Conservation (phyloP, 2,113 vertebrate genomes). For the Heloderma charlesbogerti region DNA sequence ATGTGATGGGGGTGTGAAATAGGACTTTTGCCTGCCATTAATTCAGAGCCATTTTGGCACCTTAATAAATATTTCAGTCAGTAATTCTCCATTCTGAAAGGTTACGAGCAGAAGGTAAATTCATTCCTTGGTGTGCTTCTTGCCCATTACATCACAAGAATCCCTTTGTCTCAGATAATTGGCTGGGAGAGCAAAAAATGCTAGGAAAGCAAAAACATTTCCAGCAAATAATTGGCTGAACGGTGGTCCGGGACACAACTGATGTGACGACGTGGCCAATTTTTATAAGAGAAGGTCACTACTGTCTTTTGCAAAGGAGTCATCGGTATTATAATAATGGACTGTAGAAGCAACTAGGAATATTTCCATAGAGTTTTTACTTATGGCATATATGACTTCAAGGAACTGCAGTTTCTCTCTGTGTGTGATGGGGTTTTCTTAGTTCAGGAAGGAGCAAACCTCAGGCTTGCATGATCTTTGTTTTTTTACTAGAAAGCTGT, state of each 20-base stretch:
- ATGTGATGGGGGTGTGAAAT: too few relatives aligned
- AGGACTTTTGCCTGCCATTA: background rate
- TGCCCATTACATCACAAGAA: background rate
- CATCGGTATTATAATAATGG: too few relatives aligned
- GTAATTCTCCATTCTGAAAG: background rate
- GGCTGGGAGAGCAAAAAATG: too few relatives aligned
- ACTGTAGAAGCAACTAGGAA: too few relatives aligned
- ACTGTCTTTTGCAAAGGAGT: background rate
- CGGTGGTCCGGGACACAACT: background rate
- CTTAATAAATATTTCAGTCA: background rate
- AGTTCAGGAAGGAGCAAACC: too few relatives aligned
- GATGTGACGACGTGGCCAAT: background rate
- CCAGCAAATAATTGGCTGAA: background rate
- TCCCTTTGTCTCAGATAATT: background rate
- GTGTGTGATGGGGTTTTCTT: too few relatives aligned
- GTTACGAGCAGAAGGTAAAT: background rate
- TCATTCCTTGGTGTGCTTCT: background rate
- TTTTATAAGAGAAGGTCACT: background rate
- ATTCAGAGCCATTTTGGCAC: background rate
- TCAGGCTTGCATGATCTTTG: too few relatives aligned
- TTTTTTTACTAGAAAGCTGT: too few relatives aligned
- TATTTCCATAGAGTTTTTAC: too few relatives aligned
- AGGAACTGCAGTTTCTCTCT: too few relatives aligned
- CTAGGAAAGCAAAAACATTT: too few relatives aligned
- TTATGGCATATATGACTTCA: too few relatives aligned